Percentiles rank a stretch among this genome's conserved stretches.
Evolutionary conservation across 1,140 invertebrate species (phyloP).

Genomic region (Drosophila kanapiae): DNA sequence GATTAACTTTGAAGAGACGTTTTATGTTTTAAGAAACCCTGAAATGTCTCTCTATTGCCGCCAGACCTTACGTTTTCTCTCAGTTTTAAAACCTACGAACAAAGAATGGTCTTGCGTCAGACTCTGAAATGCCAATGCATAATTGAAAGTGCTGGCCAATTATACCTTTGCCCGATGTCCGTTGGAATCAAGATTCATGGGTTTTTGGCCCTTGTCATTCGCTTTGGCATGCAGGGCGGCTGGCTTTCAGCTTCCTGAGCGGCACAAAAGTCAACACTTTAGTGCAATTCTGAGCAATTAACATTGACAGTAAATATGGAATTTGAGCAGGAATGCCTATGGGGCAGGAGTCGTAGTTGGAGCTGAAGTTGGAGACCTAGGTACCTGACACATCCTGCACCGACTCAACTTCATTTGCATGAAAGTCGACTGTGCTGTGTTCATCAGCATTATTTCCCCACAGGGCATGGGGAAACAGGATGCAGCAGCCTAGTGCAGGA

Average conservation of each 20-base stretch:
- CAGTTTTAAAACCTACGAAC: neutral
- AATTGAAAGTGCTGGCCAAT: conserved; percentile 42
- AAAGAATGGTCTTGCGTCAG: neutral
- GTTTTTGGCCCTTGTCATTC: conserved; percentile 12
- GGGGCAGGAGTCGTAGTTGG: conserved; percentile 37
- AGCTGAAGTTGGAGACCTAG: conserved; percentile 1
- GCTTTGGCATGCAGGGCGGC: conserved; percentile 55
- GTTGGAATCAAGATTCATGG: conserved; percentile 28
- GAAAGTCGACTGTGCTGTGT: conserved; percentile 23
- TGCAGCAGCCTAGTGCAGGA: conserved; percentile 42
- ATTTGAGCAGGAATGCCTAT: conserved; percentile 79
- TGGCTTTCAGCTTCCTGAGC: conserved; percentile 66
- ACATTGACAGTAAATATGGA: conserved; percentile 82
- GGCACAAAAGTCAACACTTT: conserved; percentile 78
- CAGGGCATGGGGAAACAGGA: conserved; percentile 43
- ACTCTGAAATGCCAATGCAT: conserved; percentile 19
- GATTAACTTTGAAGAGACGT: neutral
- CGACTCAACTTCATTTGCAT: conserved; percentile 77
- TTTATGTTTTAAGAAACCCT: neutral
- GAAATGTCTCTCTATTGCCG: neutral
- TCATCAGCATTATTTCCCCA: conserved; percentile 57
- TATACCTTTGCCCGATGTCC: conserved; percentile 4
- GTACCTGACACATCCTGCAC: conserved; percentile 55
- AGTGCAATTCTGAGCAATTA: conserved; percentile 79
- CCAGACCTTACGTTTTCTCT: neutral